phyloP scores from a whole-genome alignment of 2,888 invertebrate genomes.

The Microplitis manilae region DNA sequence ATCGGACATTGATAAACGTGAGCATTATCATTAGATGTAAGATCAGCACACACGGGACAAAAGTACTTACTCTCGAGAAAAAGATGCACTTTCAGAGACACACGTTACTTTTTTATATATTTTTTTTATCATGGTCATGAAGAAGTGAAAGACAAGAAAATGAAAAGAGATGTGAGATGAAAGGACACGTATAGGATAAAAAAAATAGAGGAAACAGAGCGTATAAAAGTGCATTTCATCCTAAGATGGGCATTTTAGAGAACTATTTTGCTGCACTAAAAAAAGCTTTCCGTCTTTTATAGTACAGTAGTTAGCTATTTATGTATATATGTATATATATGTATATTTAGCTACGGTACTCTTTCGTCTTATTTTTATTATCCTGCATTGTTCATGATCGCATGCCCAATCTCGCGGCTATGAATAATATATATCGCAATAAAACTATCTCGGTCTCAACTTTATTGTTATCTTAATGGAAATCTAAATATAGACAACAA shows the following conservation, averaged over 20 bases:
- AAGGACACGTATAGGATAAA: conserved; percentile 30
- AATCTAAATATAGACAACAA: conserved; percentile 26
- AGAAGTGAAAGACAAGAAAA: conserved; percentile 14
- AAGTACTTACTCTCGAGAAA: conserved; percentile 41
- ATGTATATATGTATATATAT: background rate
- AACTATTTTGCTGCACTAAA: background rate
- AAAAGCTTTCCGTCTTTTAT: conserved; percentile 26
- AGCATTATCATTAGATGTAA: background rate
- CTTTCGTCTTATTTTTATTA: conserved; percentile 7
- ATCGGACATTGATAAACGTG: background rate
- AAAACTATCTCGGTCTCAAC: conserved; percentile 9
- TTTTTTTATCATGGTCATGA: background rate
- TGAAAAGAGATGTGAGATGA: conserved; percentile 22
- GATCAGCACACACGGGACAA: conserved; percentile 43
- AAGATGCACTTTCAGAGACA: conserved; percentile 37
- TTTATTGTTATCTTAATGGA: conserved; percentile 31
- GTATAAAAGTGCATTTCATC: conserved; percentile 30
- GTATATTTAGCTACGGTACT: background rate
- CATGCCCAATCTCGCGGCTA: conserved; percentile 1
- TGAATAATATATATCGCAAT: conserved; percentile 21
- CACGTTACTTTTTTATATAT: conserved; percentile 13
- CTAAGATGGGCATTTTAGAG: conserved; percentile 25
- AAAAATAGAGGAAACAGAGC: conserved; percentile 28
- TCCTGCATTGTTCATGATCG: conserved; percentile 12
- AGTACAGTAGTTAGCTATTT: background rate